Conservation (phyloP, 1,140 invertebrate genomes). For the Caerostris extrusa region DNA sequence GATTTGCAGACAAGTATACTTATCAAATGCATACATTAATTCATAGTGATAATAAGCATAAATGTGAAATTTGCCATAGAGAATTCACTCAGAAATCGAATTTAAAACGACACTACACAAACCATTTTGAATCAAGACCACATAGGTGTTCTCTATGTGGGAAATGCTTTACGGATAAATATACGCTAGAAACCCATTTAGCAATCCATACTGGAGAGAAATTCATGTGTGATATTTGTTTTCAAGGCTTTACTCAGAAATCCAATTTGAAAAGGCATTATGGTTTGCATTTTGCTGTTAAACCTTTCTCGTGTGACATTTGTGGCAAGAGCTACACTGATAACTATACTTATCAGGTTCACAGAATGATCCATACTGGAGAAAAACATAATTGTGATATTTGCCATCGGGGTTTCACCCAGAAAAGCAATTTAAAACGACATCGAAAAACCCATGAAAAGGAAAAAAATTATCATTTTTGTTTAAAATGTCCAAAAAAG, state of each 20-base stretch:
- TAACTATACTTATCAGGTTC: conserved; percentile 65
- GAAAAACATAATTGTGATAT: conserved; percentile 67
- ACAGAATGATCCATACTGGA: conserved; percentile 65
- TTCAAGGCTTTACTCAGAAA: conserved; percentile 66
- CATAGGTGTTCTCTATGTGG: conserved; percentile 70
- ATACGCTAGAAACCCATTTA: conserved; percentile 65
- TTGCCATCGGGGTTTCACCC: conserved; percentile 65
- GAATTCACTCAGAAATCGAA: conserved; percentile 74
- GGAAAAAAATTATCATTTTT: conserved; percentile 70
- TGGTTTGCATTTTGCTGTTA: conserved; percentile 73
- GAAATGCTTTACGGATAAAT: conserved; percentile 71
- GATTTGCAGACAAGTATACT: conserved; percentile 72
- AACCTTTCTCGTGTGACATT: conserved; percentile 74
- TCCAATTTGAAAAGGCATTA: conserved; percentile 75
- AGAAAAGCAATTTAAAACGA: conserved; percentile 70
- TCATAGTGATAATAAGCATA: conserved; percentile 65
- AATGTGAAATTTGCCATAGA: conserved; percentile 68
- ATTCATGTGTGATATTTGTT: conserved; percentile 70
- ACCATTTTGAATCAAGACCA: conserved; percentile 67
- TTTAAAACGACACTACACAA: conserved; percentile 67
- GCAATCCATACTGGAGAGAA: conserved; percentile 70
- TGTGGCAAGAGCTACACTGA: conserved; percentile 78
- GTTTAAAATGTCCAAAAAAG: conserved; percentile 70
- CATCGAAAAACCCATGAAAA: conserved; percentile 62
- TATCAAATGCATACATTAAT: conserved; percentile 68